phyloP scores from a whole-genome alignment of 2,888 invertebrate genomes.

The Stegophylla sp. region DNA sequence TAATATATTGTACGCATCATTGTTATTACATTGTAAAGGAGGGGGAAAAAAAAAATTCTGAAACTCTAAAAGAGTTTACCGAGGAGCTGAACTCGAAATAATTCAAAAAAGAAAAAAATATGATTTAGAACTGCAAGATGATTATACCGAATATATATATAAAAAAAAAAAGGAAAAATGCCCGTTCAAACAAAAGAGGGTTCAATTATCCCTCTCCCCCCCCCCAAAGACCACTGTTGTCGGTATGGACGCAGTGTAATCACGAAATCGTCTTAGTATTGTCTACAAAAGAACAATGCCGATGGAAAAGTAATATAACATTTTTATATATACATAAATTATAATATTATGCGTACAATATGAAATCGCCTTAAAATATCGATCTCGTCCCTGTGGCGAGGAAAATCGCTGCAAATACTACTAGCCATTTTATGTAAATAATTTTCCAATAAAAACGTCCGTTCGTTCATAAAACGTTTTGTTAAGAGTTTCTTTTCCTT shows the following conservation, averaged over 20 bases:
- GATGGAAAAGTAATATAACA: background rate
- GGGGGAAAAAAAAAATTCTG: background rate
- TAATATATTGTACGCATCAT: background rate
- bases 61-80: background rate
- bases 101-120: background rate
- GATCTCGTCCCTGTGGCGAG: background rate
- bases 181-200: background rate
- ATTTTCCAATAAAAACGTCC: conserved; percentile 32
- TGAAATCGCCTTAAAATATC: conserved; percentile 1
- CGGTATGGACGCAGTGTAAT: background rate
- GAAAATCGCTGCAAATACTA: conserved; percentile 1
- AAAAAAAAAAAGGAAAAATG: background rate
- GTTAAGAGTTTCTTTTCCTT: background rate
- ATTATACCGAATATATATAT: too few relatives aligned
- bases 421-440: conserved; percentile 12
- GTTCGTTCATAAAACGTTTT: conserved; percentile 18
- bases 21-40: background rate
- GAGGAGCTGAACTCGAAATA: background rate
- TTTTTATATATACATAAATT: background rate
- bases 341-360: background rate
- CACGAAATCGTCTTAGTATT: background rate
- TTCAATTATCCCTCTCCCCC: background rate
- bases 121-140: background rate
- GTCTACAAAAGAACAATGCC: background rate
- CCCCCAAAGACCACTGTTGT: background rate